These are phyloP conservation scores for Argyrosomus japonicus DNA, from an alignment of 2,113 vertebrate genomes.

Conservation along the genomic window DNA sequence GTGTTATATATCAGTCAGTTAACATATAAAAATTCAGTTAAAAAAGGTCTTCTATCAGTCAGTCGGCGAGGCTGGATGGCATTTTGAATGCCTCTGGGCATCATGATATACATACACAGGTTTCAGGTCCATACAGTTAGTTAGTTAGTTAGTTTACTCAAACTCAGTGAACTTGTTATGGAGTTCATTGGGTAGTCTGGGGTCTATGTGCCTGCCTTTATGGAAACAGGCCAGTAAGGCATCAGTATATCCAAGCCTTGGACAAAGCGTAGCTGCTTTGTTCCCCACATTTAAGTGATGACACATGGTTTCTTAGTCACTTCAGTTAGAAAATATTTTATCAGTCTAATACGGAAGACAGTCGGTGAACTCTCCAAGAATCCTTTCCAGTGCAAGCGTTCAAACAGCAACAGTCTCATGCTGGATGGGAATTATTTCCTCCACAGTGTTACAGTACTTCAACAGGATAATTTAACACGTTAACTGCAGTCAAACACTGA, in stretches of 20 bases:
- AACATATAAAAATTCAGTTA: conserved; percentile 51
- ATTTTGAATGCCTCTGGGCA: conserved; percentile 61
- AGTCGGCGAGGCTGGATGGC: conserved; percentile 58
- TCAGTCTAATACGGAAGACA: conserved; percentile 69
- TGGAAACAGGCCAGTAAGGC: conserved; percentile 66
- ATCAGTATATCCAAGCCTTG: conserved; percentile 70
- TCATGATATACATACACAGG: conserved; percentile 64
- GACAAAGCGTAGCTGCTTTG: conserved; percentile 35
- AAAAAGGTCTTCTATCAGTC: conserved; percentile 49
- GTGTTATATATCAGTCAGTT: conserved; percentile 63
- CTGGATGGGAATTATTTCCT: conserved; percentile 64
- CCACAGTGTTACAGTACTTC: conserved; percentile 88
- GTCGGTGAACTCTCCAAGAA: conserved; percentile 66
- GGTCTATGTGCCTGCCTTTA: conserved; percentile 61
- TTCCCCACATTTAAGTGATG: conserved; percentile 37
- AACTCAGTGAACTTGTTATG: conserved; percentile 38
- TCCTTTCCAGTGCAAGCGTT: conserved; percentile 84
- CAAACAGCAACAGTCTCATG: conserved; percentile 72
- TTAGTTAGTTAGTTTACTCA: conserved; percentile 24
- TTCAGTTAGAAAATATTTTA: conserved; percentile 40
- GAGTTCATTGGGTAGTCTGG: conserved; percentile 34
- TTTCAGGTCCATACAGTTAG: conserved; percentile 59
- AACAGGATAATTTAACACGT: conserved; percentile 69
- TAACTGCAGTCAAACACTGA: conserved; percentile 80
- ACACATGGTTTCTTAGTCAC: conserved; percentile 30